phyloP scores from a whole-genome alignment of 1,140 invertebrate genomes.

The Diorhabda elongata region DNA sequence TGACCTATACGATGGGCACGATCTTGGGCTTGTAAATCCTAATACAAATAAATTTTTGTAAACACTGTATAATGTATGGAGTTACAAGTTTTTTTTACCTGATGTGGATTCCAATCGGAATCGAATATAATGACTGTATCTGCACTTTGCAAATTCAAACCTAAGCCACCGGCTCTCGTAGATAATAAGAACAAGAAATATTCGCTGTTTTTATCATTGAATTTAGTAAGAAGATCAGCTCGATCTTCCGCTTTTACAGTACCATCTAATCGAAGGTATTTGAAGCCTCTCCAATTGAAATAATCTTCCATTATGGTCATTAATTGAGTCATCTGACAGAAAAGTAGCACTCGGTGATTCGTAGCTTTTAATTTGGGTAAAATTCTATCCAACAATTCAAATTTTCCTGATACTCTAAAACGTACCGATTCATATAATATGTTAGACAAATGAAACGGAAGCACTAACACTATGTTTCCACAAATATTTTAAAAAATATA shows the following conservation, averaged over 20 bases:
- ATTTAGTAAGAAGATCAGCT: conserved; percentile 87
- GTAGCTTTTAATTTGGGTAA: conserved; percentile 90
- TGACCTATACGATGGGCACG: conserved; percentile 98
- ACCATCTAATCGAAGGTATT: conserved; percentile 79
- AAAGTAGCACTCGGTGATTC: conserved; percentile 90
- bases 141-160: conserved; percentile 95
- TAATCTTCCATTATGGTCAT: conserved; percentile 99
- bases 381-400: conserved; percentile 95
- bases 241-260: conserved; percentile 98
- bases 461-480: too few relatives aligned
- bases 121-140: conserved; percentile 99
- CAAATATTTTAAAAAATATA: too few relatives aligned
- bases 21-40: conserved; percentile 98
- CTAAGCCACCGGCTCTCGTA: conserved; percentile 94
- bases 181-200: conserved; percentile 96
- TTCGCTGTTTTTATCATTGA: conserved; percentile 85
- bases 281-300: conserved; percentile 80
- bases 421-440: too few relatives aligned
- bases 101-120: conserved; percentile 99
- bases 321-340: conserved; percentile 99
- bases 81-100: conserved; percentile 53
- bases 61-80: neutral
- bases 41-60: conserved; percentile 20
- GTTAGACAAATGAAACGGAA: too few relatives aligned
- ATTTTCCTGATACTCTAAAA: conserved; percentile 88